Conservation (phyloP, 2,113 vertebrate species). For the Ophthalmolycus amberensis region DNA sequence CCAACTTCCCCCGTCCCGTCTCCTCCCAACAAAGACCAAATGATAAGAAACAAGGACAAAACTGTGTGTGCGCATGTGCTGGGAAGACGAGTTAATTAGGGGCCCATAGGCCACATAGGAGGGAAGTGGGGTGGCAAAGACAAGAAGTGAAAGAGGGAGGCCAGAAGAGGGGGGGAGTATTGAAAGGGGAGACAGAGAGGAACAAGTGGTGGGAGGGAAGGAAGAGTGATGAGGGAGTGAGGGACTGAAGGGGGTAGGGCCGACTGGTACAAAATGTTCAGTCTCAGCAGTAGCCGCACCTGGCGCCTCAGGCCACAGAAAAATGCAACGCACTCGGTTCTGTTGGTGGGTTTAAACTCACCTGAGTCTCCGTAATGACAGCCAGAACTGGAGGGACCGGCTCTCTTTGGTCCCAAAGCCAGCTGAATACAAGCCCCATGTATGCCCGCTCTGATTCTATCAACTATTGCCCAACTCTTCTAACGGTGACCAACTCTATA, state of each 20-base stretch:
- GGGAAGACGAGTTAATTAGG: neutral
- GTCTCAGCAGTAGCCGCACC: constrained; percentile 27
- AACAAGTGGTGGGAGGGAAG: constrained; percentile 14
- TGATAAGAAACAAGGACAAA: neutral
- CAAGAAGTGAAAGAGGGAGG: neutral
- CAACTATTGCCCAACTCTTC: neutral
- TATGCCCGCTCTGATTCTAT: neutral
- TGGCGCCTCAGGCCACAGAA: constrained; percentile 17
- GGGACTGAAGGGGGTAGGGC: constrained; percentile 15
- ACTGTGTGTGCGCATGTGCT: constrained; percentile 1
- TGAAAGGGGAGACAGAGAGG: constrained; percentile 16
- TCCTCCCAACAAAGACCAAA: constrained; percentile 9
- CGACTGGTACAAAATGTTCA: constrained; percentile 68
- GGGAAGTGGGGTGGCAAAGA: neutral
- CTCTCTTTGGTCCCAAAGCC: constrained; percentile 45
- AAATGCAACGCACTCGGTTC: constrained; percentile 26
- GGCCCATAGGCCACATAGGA: neutral
- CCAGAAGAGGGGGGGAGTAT: neutral
- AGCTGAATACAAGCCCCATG: constrained; percentile 66
- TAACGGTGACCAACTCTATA: neutral
- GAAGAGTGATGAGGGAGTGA: constrained; percentile 1
- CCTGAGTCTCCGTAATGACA: constrained; percentile 46
- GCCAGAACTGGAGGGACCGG: constrained; percentile 9
- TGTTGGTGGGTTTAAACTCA: constrained; percentile 51
- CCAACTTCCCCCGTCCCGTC: neutral